Percentiles rank a stretch among this genome's conserved stretches.
Evolutionary conservation across 2,113 vertebrate species (phyloP).

Genomic region (Seriola dumerili): DNA sequence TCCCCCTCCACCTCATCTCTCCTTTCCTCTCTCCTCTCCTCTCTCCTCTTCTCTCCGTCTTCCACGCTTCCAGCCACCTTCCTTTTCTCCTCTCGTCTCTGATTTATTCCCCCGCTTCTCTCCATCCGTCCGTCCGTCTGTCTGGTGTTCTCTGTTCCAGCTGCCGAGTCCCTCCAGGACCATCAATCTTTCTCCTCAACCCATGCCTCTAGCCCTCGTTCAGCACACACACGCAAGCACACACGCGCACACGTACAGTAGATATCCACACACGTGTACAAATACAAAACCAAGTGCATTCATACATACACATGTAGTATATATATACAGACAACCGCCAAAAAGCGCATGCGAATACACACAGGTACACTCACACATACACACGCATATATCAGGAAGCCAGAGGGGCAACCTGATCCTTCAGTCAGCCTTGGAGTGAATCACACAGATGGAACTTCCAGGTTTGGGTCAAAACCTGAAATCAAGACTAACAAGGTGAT

Average conservation of each 20-base stretch:
- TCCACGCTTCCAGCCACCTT: conserved; percentile 59
- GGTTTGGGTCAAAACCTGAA: conserved; percentile 69
- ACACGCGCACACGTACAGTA: conserved; percentile 21
- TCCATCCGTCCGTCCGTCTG: conserved; percentile 73
- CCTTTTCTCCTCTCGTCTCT: conserved; percentile 65
- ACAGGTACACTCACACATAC: conserved; percentile 1
- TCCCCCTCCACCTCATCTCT: conserved; percentile 27
- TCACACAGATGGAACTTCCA: conserved; percentile 78
- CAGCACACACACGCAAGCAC: conserved; percentile 56
- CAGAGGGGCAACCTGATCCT: conserved; percentile 77
- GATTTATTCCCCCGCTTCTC: conserved; percentile 81
- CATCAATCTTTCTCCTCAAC: conserved; percentile 81
- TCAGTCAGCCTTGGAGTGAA: conserved; percentile 75
- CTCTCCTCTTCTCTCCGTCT: conserved; percentile 49
- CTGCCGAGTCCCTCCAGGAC: conserved; percentile 79
- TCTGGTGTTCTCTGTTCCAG: conserved; percentile 80
- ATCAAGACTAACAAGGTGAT: conserved; percentile 76
- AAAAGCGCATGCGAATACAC: conserved; percentile 10
- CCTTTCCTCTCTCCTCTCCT: conserved; percentile 33
- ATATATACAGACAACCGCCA: conserved; percentile 5
- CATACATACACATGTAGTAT: conserved; percentile 33
- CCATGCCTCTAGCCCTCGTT: conserved; percentile 79
- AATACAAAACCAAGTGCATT: conserved; percentile 21
- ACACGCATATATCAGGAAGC: conserved; percentile 52
- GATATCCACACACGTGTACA: conserved; percentile 33